A percentile compares a stretch with the other conserved stretches of the same genome.
Evolutionary conservation across 2,888 invertebrate species (phyloP).

Genomic region (Hylaea fasciaria): DNA sequence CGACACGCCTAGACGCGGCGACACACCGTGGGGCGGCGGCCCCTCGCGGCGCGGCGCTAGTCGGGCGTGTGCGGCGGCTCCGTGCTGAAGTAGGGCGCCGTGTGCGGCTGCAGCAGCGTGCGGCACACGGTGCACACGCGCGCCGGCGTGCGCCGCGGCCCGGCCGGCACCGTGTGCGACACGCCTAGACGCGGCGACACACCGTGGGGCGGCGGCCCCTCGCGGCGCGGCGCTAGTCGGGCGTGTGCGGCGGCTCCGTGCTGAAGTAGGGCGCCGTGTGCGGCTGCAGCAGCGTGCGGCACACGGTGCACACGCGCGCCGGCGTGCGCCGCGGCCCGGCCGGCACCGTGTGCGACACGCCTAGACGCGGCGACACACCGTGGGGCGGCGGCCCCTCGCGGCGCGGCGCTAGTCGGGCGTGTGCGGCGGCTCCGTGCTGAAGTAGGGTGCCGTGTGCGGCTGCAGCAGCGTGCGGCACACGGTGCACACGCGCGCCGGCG

Average conservation of each 20-base stretch:
- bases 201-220: no score
- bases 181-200: no score
- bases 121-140: conserved; percentile 99
- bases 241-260: conserved; percentile 96
- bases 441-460: conserved; percentile 96
- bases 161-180: conserved; percentile 91
- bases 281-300: conserved; percentile 89
- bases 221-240: no score
- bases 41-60: no score
- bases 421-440: conserved; percentile 97
- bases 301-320: conserved; percentile 89
- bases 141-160: conserved; percentile 93
- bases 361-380: no score
- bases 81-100: conserved; percentile 96
- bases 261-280: conserved; percentile 97
- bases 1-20: no score
- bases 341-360: no score
- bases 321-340: no score
- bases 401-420: no score
- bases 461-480: conserved; percentile 90
- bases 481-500: conserved; percentile 80
- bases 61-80: conserved; percentile 87
- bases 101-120: conserved; percentile 96
- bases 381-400: no score
- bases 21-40: no score